Evolutionary conservation across 2,888 invertebrate species (phyloP).

Genomic region (Cantharis lateralis): DNA sequence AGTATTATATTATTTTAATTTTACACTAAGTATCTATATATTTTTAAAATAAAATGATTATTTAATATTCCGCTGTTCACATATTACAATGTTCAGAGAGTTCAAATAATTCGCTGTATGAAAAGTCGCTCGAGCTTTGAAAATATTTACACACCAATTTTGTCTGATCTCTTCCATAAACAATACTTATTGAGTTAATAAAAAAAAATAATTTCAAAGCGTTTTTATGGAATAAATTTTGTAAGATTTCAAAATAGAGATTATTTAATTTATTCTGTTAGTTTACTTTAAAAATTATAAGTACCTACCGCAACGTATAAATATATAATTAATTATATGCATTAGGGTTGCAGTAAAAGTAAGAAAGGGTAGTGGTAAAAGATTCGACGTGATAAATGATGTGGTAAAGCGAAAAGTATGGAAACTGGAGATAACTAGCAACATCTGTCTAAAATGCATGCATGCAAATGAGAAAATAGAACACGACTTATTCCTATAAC

Average conservation of each 20-base stretch:
- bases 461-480: conserved; percentile 26
- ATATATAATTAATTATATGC: neutral
- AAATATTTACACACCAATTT: neutral
- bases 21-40: neutral
- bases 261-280: neutral
- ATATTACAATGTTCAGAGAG: neutral
- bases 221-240: neutral
- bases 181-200: neutral
- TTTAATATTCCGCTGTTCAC: no score
- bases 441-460: conserved; percentile 27
- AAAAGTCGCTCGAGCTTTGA: neutral
- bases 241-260: neutral
- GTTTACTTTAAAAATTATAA: neutral
- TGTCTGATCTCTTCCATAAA: neutral
- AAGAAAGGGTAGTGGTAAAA: conserved; percentile 27
- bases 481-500: neutral
- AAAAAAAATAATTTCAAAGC: no score
- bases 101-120: neutral
- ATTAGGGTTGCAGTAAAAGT: conserved; percentile 8
- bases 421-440: conserved; percentile 40
- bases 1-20: conserved; percentile 6
- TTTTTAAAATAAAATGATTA: no score
- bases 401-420: conserved; percentile 42
- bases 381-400: conserved; percentile 41
- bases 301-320: neutral